A percentile compares a stretch with the other conserved stretches of the same genome.
Evolutionary conservation across 2,797 vertebrate species (phyloP).

Genomic region (Picus viridis): DNA sequence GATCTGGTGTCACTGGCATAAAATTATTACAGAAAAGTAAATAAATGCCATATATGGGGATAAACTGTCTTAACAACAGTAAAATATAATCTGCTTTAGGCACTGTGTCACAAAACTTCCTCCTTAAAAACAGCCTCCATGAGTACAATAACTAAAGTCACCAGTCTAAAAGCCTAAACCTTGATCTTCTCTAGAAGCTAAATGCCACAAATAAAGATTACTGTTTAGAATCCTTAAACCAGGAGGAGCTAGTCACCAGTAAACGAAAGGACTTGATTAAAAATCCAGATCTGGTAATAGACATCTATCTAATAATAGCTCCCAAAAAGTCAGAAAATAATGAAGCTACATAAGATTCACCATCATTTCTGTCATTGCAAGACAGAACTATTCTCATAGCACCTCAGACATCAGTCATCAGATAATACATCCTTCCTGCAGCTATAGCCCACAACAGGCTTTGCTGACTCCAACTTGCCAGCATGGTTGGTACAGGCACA

Average conservation of each 20-base stretch:
- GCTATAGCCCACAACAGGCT: accelerated
- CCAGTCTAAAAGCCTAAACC: background rate
- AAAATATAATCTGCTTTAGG: background rate
- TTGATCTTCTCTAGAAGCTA: background rate
- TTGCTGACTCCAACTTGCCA: background rate
- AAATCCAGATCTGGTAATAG: background rate
- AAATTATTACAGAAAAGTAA: background rate
- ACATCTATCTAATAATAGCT: background rate
- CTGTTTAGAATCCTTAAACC: background rate
- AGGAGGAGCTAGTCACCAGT: background rate
- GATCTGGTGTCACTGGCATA: background rate
- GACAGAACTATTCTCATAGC: background rate
- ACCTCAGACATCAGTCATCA: background rate
- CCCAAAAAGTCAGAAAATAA: background rate
- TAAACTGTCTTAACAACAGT: background rate
- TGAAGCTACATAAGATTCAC: background rate
- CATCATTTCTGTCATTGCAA: background rate
- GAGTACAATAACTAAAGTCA: background rate
- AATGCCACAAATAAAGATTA: background rate
- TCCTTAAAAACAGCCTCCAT: background rate
- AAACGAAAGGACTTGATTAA: background rate
- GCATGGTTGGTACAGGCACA: accelerated
- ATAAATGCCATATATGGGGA: background rate
- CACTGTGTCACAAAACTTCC: background rate
- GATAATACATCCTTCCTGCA: background rate